These are phyloP conservation scores for Phanerotoma sp. DNA, from an alignment of 2,888 invertebrate species.

Conservation along the genomic window DNA sequence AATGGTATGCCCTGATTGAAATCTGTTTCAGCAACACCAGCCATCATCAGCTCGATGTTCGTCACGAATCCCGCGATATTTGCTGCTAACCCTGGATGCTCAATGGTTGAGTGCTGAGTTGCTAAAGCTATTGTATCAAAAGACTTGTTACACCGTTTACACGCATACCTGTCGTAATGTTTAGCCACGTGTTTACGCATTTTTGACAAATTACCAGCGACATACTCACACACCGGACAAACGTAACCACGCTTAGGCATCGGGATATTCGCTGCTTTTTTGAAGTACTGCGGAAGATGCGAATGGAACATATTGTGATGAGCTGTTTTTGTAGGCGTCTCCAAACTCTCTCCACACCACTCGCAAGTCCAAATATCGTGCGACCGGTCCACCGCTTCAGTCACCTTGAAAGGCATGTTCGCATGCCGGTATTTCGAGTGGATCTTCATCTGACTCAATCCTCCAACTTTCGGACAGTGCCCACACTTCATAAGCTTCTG, in stretches of 20 bases:
- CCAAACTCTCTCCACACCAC: constrained; percentile 51
- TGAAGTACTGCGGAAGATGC: constrained; percentile 47
- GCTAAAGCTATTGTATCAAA: constrained; percentile 47
- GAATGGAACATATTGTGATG: constrained; percentile 56
- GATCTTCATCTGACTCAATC: constrained; percentile 37
- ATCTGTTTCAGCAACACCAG: constrained; percentile 25
- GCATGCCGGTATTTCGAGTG: constrained; percentile 42
- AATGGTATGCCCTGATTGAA: neutral
- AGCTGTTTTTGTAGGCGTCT: constrained; percentile 43
- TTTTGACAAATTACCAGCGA: constrained; percentile 40
- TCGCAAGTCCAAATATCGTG: constrained; percentile 45
- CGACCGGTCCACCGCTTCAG: constrained; percentile 30
- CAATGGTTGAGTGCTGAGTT: constrained; percentile 44
- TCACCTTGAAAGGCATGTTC: constrained; percentile 35
- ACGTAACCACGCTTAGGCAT: constrained; percentile 41
- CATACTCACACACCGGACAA: constrained; percentile 56
- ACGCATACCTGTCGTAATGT: constrained; percentile 57
- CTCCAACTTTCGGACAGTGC: constrained; percentile 41
- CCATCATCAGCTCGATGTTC: constrained; percentile 39
- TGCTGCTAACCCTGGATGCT: constrained; percentile 46
- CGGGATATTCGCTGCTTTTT: constrained; percentile 26
- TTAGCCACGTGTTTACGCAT: constrained; percentile 56
- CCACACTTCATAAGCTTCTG: constrained; percentile 37
- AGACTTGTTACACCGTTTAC: constrained; percentile 53
- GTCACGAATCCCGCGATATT: constrained; percentile 41